Conservation (phyloP, 2,113 vertebrate genomes). For the Typhlomys cinereus region DNA sequence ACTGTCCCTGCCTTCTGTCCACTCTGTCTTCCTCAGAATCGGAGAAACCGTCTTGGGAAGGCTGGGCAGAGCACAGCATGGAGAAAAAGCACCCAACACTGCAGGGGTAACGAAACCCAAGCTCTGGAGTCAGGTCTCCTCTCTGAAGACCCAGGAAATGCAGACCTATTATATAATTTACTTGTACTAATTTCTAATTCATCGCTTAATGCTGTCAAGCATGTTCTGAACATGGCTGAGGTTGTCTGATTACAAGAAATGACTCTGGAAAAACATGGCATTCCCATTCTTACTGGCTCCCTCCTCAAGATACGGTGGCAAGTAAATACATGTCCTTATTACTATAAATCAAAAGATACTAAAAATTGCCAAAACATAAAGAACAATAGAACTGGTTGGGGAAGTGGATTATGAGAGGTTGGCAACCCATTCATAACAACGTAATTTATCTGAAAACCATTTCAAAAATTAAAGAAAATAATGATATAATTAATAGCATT, state of each 20-base stretch:
- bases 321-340: not conserved
- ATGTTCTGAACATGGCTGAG: not conserved
- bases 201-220: not conserved
- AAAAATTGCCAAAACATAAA: not conserved
- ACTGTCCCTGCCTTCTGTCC: too few relatives aligned
- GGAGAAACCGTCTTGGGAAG: too few relatives aligned
- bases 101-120: too few relatives aligned
- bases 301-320: not conserved
- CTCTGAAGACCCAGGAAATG: not conserved
- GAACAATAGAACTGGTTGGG: not conserved
- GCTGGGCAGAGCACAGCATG: too few relatives aligned
- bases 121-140: not conserved
- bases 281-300: not conserved
- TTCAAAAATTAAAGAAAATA: not conserved
- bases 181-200: not conserved
- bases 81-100: too few relatives aligned
- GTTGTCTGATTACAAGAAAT: not conserved
- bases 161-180: not conserved
- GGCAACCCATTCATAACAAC: too few relatives aligned
- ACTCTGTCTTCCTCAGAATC: too few relatives aligned
- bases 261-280: not conserved
- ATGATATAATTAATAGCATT: not conserved
- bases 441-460: too few relatives aligned
- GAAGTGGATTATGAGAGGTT: accelerated
- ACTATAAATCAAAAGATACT: not conserved